Percentiles rank a stretch among this genome's conserved stretches.
These are phyloP conservation scores for Trichoplusia ni DNA, from an alignment of 1,140 invertebrate genomes.

Conservation along the genomic window DNA sequence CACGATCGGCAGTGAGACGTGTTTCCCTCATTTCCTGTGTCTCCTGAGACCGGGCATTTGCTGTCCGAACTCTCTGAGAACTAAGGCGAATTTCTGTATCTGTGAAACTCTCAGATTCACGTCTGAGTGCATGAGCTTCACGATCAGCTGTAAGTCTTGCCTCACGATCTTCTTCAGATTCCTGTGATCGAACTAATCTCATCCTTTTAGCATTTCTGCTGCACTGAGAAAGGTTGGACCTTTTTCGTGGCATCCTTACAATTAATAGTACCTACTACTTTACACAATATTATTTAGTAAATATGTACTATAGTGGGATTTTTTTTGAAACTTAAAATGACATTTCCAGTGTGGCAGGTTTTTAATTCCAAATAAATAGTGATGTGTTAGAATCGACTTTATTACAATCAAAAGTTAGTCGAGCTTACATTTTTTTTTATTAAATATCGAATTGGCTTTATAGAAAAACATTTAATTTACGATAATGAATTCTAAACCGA, in stretches of 20 bases:
- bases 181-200: constrained; percentile 17
- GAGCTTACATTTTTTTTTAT: no score
- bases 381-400: no score
- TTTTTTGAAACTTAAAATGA: no score
- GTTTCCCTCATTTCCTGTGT: neutral
- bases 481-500: no score
- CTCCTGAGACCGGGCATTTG: neutral
- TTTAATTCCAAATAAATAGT: no score
- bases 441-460: no score
- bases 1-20: constrained; percentile 17
- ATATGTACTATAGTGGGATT: no score
- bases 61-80: neutral
- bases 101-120: neutral
- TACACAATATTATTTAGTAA: no score
- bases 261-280: no score
- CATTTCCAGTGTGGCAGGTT: no score
- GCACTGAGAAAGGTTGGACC: neutral
- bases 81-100: neutral
- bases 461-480: no score
- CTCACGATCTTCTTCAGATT: neutral
- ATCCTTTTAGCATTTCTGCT: constrained; percentile 25
- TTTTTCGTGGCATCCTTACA: neutral
- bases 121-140: neutral
- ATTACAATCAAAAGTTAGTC: no score
- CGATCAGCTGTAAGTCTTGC: neutral